Conservation (phyloP, 2,888 invertebrate species). For the Luffia ferchaultella region DNA sequence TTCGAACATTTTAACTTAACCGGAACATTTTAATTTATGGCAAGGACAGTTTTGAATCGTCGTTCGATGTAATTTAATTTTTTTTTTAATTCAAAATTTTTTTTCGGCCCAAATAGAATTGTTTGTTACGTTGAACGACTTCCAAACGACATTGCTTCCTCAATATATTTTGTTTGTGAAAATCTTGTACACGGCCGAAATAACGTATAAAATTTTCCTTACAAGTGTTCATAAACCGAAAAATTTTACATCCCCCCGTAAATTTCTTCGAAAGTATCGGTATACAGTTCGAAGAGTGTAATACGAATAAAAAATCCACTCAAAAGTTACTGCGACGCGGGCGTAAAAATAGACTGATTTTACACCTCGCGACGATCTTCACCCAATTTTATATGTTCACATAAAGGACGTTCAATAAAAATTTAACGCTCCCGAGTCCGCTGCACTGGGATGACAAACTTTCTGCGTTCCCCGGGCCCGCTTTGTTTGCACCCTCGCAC, state of each 20-base stretch:
- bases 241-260: neutral
- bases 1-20: neutral
- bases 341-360: constrained; percentile 56
- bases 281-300: constrained; percentile 40
- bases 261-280: neutral
- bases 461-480: neutral
- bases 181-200: neutral
- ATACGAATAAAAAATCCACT: constrained; percentile 48
- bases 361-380: constrained; percentile 45
- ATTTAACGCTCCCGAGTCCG: constrained; percentile 30
- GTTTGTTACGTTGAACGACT: neutral
- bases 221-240: neutral
- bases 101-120: neutral
- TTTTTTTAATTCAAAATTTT: too few relatives aligned
- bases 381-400: constrained; percentile 43
- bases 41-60: too few relatives aligned
- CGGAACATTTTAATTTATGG: neutral
- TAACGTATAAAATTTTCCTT: neutral
- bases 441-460: constrained; percentile 1
- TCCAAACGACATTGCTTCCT: neutral
- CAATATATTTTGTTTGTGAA: neutral
- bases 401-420: constrained; percentile 55
- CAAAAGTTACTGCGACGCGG: constrained; percentile 40
- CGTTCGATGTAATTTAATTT: too few relatives aligned
- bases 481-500: too few relatives aligned